Percentiles rank a stretch among this genome's conserved stretches.
Evolutionary conservation across 1,140 invertebrate species (phyloP).

Genomic region (Hydropsyche tenuis): DNA sequence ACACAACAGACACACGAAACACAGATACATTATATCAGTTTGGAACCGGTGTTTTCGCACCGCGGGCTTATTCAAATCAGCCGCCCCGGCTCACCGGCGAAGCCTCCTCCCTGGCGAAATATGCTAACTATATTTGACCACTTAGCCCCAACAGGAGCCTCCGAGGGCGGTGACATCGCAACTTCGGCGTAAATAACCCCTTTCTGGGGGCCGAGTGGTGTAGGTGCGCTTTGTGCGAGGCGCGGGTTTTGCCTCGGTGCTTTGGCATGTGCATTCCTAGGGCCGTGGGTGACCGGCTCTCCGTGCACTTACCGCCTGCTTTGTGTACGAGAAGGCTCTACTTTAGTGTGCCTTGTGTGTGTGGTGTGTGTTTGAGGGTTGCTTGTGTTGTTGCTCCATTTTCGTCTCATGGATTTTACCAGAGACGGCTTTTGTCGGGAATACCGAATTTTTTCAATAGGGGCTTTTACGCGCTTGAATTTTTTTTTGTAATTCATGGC

Average conservation of each 20-base stretch:
- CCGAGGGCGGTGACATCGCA: slow-evolving; percentile 32
- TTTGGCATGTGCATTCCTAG: slow-evolving; percentile 40
- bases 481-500: too few relatives aligned
- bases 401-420: too few relatives aligned
- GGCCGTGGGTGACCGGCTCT: slow-evolving; percentile 30
- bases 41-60: neutral
- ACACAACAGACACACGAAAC: too few relatives aligned
- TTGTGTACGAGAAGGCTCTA: too few relatives aligned
- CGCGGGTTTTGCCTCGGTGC: neutral
- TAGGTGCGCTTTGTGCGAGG: neutral
- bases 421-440: too few relatives aligned
- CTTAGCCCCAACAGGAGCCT: slow-evolving; percentile 18
- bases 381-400: too few relatives aligned
- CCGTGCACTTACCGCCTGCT: neutral
- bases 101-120: slow-evolving; percentile 29
- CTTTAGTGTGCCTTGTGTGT: too few relatives aligned
- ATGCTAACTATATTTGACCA: slow-evolving; percentile 47
- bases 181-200: slow-evolving; percentile 42
- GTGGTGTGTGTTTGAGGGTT: too few relatives aligned
- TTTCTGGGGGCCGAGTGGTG: neutral
- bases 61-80: slow-evolving; percentile 24
- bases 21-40: neutral
- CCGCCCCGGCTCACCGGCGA: neutral
- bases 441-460: too few relatives aligned
- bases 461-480: too few relatives aligned